These are phyloP conservation scores for Parapristionchus giblindavisi DNA, from an alignment of 2,888 invertebrate species.

Conservation along the genomic window DNA sequence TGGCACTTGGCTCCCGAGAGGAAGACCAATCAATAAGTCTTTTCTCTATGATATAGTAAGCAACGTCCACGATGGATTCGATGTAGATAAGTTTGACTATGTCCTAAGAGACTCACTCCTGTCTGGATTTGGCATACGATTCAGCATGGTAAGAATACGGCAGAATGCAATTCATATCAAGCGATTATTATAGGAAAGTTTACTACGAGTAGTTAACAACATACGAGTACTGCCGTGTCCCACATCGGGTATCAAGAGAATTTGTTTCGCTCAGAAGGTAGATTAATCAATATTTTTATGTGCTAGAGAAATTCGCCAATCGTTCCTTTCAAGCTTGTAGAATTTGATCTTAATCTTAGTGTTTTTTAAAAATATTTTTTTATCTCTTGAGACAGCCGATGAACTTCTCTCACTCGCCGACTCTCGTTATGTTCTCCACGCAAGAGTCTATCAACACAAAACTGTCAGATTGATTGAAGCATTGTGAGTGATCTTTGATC, in stretches of 20 bases:
- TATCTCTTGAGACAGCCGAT: slow-evolving; percentile 27
- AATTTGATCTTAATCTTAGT: no score
- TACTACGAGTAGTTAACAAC: not conserved
- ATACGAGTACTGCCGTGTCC: slow-evolving; percentile 13
- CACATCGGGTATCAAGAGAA: not conserved
- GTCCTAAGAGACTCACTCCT: slow-evolving; percentile 73
- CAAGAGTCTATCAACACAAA: slow-evolving; percentile 62
- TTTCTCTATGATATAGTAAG: slow-evolving; percentile 76
- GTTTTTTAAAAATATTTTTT: no score
- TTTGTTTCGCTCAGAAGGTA: slow-evolving; percentile 9
- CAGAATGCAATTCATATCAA: no score
- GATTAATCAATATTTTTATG: no score
- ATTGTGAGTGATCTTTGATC: slow-evolving; percentile 43
- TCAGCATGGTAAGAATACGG: slow-evolving; percentile 39
- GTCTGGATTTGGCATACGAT: slow-evolving; percentile 42
- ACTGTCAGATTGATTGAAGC: slow-evolving; percentile 52
- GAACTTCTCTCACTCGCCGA: slow-evolving; percentile 46
- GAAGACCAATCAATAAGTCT: slow-evolving; percentile 68
- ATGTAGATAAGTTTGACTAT: slow-evolving; percentile 75
- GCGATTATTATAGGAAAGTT: not conserved
- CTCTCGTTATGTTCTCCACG: slow-evolving; percentile 54
- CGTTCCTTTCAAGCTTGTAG: no score
- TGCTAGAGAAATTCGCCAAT: no score
- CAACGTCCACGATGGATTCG: slow-evolving; percentile 37
- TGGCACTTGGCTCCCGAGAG: slow-evolving; percentile 49